These are phyloP conservation scores for Sycophaga agraensis DNA, from an alignment of 1,140 invertebrate species.

Conservation along the genomic window DNA sequence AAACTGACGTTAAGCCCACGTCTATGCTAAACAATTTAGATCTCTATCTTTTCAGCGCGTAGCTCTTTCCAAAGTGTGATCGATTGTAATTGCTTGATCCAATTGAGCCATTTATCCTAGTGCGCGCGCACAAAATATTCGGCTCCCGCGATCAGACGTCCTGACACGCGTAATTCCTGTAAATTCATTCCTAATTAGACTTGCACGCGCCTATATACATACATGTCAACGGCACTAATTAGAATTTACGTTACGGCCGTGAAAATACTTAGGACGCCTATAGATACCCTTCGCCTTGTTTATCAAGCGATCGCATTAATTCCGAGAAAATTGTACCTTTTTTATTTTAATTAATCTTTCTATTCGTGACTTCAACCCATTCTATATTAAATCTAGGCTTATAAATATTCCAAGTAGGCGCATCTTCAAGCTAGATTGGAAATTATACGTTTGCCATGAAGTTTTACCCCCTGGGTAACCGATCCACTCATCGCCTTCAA, in stretches of 20 bases:
- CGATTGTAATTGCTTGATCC: not conserved
- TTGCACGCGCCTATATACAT: no score
- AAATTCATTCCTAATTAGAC: constrained; percentile 28
- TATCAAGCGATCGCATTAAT: constrained; percentile 23
- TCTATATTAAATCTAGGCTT: not conserved
- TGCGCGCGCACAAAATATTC: constrained; percentile 2
- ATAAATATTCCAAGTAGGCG: constrained; percentile 22
- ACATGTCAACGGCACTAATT: constrained; percentile 19
- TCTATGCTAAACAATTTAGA: no score
- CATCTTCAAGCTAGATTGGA: no score
- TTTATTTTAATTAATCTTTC: constrained; percentile 6
- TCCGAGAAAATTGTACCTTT: constrained; percentile 9
- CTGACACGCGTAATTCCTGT: constrained; percentile 14
- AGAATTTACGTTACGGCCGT: constrained; percentile 27
- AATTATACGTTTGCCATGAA: no score
- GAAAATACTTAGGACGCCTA: constrained; percentile 23
- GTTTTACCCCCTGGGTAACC: no score
- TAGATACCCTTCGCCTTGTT: constrained; percentile 1
- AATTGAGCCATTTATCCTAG: not conserved
- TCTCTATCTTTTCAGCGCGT: no score
- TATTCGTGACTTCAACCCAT: not conserved
- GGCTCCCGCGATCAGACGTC: not conserved
- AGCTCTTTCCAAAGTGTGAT: no score
- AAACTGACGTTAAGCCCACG: no score
- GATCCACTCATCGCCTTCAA: no score